Evolutionary conservation across 2,797 vertebrate species (phyloP), one percentile per base, ranked within the genome.

Genomic region (Knipowitschia caucasica): DNA sequence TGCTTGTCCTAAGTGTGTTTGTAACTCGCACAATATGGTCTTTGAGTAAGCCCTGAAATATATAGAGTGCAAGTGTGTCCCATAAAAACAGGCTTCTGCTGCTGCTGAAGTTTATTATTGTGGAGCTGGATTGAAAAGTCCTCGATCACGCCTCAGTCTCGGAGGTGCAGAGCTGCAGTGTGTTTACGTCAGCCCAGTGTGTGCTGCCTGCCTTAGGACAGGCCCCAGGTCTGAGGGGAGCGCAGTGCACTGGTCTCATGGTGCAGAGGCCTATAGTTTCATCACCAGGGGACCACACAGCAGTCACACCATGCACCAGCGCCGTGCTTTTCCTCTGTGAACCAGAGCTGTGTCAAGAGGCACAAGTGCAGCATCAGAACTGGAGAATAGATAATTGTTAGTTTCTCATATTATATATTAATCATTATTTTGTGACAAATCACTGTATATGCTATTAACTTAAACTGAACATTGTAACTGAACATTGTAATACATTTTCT

Each of bases 141-240:
- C 33, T 65, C 39, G 67, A 76, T 81, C 63, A n/a, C 53, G 49
- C 52, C 58, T 64, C 14, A 39, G 56, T 75, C 83, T 75, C 76
- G 17, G 40, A 74, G 78, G 78, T 43, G 43, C 60, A 33, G 59
- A 62, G 70, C 61, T 73, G 70, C 27, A 59, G 67, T 57, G 67
- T 71, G 85, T 89, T 86, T 89, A 89, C 89, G 88, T 91, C 89
- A 90, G 66, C 46, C 52, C 70, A 62, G 78, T 80, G 81, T 86
- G 77, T 66, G 71, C 33, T 60, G 53, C 54, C 74, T 76, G 71
- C 68, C 69, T 69, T 65, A 80, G 79, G 87, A 86, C 59, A n/a
- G 77, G 64, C 30, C 53, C 15, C 44, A 55, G 53, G 62, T 84
- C 82, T 78, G 59, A 38, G 4, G 67, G 75, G 50, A 67, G 65